Evolutionary conservation across 2,888 invertebrate species (phyloP).

Genomic region (Eugnorisma glareosa): DNA sequence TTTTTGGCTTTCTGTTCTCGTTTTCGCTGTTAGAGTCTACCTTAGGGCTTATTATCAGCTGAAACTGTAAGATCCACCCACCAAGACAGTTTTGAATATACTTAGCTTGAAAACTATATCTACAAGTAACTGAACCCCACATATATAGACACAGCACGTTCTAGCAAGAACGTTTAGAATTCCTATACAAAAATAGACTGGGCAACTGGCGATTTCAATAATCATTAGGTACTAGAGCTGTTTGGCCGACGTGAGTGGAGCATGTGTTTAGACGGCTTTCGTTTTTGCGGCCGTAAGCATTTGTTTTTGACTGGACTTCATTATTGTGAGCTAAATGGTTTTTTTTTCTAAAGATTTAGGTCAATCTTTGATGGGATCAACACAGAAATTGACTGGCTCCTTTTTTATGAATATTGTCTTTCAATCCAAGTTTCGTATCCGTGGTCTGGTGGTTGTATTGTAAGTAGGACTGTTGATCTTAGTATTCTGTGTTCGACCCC

Average conservation of each 20-base stretch:
- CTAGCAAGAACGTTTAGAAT: slow-evolving; percentile 73
- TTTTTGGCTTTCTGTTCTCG: background rate
- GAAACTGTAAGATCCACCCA: background rate
- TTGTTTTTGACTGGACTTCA: slow-evolving; percentile 47
- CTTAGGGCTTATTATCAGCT: background rate
- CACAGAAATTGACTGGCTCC: background rate
- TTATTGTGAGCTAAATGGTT: background rate
- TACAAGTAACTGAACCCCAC: slow-evolving; percentile 24
- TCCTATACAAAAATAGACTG: slow-evolving; percentile 84
- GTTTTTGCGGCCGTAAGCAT: slow-evolving; percentile 79
- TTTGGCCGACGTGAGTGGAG: slow-evolving; percentile 68
- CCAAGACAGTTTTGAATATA: background rate
- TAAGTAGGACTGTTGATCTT: background rate
- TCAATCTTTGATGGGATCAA: background rate
- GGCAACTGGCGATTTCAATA: slow-evolving; percentile 86
- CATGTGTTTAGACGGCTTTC: slow-evolving; percentile 71
- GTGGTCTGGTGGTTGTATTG: background rate
- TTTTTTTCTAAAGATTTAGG: background rate
- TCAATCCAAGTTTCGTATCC: background rate
- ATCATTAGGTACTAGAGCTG: slow-evolving; percentile 84
- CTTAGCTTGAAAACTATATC: background rate
- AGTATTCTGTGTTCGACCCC: too few relatives aligned
- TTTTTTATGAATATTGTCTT: background rate
- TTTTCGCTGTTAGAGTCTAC: background rate
- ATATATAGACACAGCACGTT: slow-evolving; percentile 55